Evolutionary conservation across 2,797 vertebrate species (phyloP), one percentile per base, ranked within the genome.

Genomic region (Muscicapa comitata): DNA sequence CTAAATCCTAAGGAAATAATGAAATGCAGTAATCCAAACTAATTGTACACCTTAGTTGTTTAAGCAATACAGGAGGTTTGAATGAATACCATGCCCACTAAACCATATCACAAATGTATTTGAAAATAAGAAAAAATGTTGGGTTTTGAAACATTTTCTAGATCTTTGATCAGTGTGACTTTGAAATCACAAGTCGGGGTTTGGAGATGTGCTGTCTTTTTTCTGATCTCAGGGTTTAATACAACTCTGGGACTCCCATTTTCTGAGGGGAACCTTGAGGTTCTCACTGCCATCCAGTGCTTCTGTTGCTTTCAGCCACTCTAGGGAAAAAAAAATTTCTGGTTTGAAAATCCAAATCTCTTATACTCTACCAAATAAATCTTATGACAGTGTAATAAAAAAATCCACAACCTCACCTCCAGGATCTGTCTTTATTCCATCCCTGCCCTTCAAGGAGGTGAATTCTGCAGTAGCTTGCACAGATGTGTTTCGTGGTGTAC

Each of bases 1-100:
- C 29, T 85, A 83, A 91, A 88, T 67, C 48, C 68, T 54, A 38
- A 81, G 66, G 83, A 86, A 93, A 94, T 59, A 10, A 71, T 51
- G n/a, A 86, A 89, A 81, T 26, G 24, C 48, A 55, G 26, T 65
- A 86, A 90, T 88, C 68, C 51, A 68, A 53, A 72, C 40, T 94
- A 77, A 85, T 75, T 84, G 29, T 58, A 20, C 1, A 5, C 35
- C 25, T 74, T 40, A 57, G 10, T 8, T 65, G 50, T 78, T 54
- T 71, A 89, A 91, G 61, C 29, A 87, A 48, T 33, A 43, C 0
- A 1, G 29, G 37, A 84, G 12, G 20, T 78, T 59, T 10, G 8
- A 23, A 18, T 19, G 16, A 84, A 59, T 35, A n/a, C 13, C 2
- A 2, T 72, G 35, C 11, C 4, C 66, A 66, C 40, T 48, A 54